These are phyloP conservation scores for Synanthedon andrenaeformis DNA, from an alignment of 2,888 invertebrate genomes.

Conservation along the genomic window DNA sequence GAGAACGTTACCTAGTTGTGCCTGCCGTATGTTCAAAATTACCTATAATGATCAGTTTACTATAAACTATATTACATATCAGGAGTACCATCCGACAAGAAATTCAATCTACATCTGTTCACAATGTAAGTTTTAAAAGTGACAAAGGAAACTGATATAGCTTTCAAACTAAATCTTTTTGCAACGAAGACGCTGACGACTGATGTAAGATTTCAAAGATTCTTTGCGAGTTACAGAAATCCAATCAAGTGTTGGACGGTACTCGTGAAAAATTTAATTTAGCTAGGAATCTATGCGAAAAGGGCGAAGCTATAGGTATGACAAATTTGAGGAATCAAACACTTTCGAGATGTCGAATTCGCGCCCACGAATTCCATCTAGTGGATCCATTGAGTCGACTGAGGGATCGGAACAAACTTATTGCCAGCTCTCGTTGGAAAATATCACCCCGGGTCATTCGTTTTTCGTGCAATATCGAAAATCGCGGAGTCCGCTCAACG, in stretches of 20 bases:
- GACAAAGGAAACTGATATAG: too few relatives aligned
- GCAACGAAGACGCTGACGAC: too few relatives aligned
- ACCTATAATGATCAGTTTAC: too few relatives aligned
- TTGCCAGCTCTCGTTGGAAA: conserved; percentile 4
- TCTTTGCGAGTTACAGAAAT: neutral
- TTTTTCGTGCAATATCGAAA: conserved; percentile 10
- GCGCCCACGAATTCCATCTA: neutral
- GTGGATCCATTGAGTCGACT: conserved; percentile 4
- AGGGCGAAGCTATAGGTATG: neutral
- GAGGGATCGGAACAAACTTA: conserved; percentile 3
- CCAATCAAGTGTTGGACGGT: neutral
- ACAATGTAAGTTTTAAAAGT: too few relatives aligned
- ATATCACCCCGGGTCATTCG: conserved; percentile 9
- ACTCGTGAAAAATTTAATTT: neutral
- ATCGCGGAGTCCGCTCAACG: conserved; percentile 5
- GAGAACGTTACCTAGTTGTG: too few relatives aligned
- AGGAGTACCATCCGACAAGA: too few relatives aligned
- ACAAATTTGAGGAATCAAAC: neutral
- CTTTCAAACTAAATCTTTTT: too few relatives aligned
- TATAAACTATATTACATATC: too few relatives aligned
- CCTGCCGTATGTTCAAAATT: too few relatives aligned
- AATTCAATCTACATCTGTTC: too few relatives aligned
- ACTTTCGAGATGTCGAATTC: neutral
- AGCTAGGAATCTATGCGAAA: neutral
- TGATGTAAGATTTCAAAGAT: too few relatives aligned